Conservation (phyloP, 2,113 vertebrate species). For the Macquaria ambigua region DNA sequence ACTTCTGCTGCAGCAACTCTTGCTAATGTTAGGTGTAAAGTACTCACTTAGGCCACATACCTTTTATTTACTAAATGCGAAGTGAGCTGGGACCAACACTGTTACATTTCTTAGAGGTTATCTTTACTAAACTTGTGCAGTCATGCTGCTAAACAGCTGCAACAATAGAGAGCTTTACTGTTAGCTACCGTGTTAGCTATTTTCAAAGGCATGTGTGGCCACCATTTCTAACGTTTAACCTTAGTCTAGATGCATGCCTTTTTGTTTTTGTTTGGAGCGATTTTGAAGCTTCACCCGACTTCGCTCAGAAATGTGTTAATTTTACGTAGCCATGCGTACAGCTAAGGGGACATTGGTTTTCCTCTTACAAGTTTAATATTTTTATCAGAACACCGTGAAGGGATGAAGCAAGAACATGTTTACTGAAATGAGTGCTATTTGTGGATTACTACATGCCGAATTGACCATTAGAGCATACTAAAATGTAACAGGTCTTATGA, state of each 20-base stretch:
- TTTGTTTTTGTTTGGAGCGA: not conserved
- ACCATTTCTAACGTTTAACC: fast-evolving
- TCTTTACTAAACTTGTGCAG: not conserved
- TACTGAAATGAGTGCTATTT: not conserved
- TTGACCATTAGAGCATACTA: not conserved
- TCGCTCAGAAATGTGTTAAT: not conserved
- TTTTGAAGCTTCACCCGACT: not conserved
- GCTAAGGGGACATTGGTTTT: too few relatives aligned
- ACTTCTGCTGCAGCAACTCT: not conserved
- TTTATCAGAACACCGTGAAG: not conserved
- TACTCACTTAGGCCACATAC: not conserved
- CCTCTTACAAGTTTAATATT: too few relatives aligned
- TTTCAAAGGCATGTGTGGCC: slow-evolving; percentile 3
- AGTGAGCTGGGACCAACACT: fast-evolving
- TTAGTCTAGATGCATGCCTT: not conserved
- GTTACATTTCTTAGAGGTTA: not conserved
- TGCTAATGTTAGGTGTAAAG: not conserved
- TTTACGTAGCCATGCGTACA: not conserved
- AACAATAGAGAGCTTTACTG: not conserved
- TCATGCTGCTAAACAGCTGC: not conserved
- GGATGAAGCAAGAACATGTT: not conserved
- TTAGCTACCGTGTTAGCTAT: not conserved
- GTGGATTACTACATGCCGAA: not conserved
- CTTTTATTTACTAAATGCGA: not conserved
- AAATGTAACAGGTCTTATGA: not conserved